Percentiles rank a stretch among this genome's conserved stretches.
Evolutionary conservation across 2,113 vertebrate species (phyloP).

Genomic region (Scomber scombrus): DNA sequence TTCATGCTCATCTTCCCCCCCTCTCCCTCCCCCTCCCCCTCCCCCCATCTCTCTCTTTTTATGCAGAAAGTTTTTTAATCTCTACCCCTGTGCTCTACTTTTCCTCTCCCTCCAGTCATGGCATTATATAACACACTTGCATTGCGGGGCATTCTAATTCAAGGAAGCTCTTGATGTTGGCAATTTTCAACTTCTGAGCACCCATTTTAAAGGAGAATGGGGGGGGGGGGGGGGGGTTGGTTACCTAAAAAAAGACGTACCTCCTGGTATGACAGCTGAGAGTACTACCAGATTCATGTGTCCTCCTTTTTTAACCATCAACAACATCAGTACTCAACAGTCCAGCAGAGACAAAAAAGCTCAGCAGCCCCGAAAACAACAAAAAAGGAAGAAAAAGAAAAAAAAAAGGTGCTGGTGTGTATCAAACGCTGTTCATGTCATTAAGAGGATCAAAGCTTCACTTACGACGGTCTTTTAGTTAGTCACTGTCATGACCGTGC

Average conservation of each 20-base stretch:
- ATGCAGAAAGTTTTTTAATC: slow-evolving; percentile 79
- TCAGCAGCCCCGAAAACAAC: slow-evolving; percentile 44
- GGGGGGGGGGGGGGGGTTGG: too few species aligned
- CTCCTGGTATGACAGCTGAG: slow-evolving; percentile 59
- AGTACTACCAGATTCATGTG: slow-evolving; percentile 26
- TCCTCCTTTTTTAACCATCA: slow-evolving; percentile 53
- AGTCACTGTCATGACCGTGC: slow-evolving; percentile 19
- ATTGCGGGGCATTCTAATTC: slow-evolving; percentile 74
- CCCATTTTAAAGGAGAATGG: slow-evolving; percentile 65
- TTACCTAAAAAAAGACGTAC: slow-evolving; percentile 60
- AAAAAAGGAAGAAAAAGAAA: not conserved
- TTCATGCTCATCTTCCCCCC: slow-evolving; percentile 61
- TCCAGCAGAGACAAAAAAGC: slow-evolving; percentile 49
- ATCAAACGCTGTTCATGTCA: slow-evolving; percentile 54
- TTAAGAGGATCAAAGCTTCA: slow-evolving; percentile 56
- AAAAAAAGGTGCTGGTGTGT: slow-evolving; percentile 31
- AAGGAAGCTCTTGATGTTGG: slow-evolving; percentile 79
- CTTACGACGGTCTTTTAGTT: slow-evolving; percentile 23
- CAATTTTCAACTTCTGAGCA: slow-evolving; percentile 76
- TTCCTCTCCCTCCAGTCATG: slow-evolving; percentile 77
- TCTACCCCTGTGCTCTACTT: slow-evolving; percentile 80
- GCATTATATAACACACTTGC: slow-evolving; percentile 78
- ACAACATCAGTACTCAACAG: slow-evolving; percentile 5
- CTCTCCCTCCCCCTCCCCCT: not conserved
- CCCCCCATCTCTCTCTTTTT: slow-evolving; percentile 44